Evolutionary conservation across 1,140 invertebrate genomes (phyloP).

Genomic region (Mesaphorura yosii): DNA sequence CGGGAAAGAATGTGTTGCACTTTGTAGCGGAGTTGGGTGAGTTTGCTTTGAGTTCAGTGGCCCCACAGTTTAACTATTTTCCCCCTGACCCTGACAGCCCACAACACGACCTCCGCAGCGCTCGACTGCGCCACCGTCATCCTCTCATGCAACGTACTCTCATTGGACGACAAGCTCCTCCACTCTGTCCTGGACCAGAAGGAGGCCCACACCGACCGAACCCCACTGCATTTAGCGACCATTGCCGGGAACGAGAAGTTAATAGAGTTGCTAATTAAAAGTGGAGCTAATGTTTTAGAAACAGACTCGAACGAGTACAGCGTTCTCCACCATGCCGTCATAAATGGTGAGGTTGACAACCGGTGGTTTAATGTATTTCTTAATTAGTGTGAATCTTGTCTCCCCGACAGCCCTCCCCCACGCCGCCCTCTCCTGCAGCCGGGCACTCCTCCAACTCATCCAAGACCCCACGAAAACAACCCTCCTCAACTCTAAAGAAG

Average conservation of each 20-base stretch:
- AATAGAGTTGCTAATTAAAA: conserved; percentile 1
- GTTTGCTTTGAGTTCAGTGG: not conserved
- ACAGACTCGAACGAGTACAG: not conserved
- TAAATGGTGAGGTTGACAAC: conserved; percentile 2
- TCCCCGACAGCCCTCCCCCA: not conserved
- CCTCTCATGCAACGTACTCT: not conserved
- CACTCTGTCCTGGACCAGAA: not conserved
- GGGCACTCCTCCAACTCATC: not conserved
- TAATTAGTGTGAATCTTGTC: not conserved
- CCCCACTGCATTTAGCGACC: not conserved
- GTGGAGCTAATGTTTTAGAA: not conserved
- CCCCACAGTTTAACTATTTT: not conserved
- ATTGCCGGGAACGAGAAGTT: conserved; percentile 5
- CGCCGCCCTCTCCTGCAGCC: not conserved
- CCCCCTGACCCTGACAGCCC: not conserved
- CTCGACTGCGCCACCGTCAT: not conserved
- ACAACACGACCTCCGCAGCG: not conserved
- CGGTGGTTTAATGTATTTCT: not conserved
- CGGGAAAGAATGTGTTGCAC: not conserved
- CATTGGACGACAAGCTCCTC: not conserved
- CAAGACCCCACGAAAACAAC: not conserved
- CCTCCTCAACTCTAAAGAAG: not conserved
- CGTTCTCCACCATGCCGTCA: conserved; percentile 2
- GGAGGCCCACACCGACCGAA: not conserved
- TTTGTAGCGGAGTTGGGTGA: not conserved